Conservation (phyloP, 2,797 vertebrate species). For the Anabas testudineus region DNA sequence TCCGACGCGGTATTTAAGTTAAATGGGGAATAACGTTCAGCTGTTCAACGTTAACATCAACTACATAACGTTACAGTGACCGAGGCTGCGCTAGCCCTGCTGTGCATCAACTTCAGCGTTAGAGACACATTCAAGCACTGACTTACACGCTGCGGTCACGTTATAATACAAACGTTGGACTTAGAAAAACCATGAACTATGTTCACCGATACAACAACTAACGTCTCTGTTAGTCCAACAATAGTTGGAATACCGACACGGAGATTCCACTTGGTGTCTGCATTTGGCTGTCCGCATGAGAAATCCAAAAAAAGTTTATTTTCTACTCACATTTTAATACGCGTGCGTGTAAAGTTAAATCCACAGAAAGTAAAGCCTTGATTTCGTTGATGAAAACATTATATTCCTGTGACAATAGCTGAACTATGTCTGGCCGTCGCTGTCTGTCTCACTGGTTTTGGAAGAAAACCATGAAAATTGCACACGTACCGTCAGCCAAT, state of each 20-base stretch:
- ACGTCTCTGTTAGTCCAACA: neutral
- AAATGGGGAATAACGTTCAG: neutral
- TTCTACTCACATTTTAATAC: slow-evolving; percentile 47
- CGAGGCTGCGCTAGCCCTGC: slow-evolving; percentile 4
- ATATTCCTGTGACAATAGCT: slow-evolving; percentile 22
- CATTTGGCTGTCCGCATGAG: neutral
- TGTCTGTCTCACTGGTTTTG: slow-evolving; percentile 34
- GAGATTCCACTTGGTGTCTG: neutral
- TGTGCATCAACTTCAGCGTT: slow-evolving; percentile 31
- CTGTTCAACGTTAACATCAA: too few species aligned
- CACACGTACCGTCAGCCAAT: slow-evolving; percentile 43
- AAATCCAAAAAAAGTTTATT: neutral
- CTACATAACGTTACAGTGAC: neutral
- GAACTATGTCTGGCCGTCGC: neutral
- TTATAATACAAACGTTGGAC: too few species aligned
- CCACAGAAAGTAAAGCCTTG: neutral
- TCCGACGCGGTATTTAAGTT: too few species aligned
- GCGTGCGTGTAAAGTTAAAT: slow-evolving; percentile 17
- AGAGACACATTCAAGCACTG: neutral
- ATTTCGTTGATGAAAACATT: slow-evolving; percentile 26
- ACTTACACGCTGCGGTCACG: neutral
- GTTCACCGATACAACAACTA: neutral
- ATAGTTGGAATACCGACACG: neutral
- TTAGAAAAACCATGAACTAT: too few species aligned
- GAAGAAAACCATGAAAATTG: slow-evolving; percentile 26